Evolutionary conservation across 2,113 vertebrate species (phyloP).

Genomic region (Oncorhynchus clarkii): DNA sequence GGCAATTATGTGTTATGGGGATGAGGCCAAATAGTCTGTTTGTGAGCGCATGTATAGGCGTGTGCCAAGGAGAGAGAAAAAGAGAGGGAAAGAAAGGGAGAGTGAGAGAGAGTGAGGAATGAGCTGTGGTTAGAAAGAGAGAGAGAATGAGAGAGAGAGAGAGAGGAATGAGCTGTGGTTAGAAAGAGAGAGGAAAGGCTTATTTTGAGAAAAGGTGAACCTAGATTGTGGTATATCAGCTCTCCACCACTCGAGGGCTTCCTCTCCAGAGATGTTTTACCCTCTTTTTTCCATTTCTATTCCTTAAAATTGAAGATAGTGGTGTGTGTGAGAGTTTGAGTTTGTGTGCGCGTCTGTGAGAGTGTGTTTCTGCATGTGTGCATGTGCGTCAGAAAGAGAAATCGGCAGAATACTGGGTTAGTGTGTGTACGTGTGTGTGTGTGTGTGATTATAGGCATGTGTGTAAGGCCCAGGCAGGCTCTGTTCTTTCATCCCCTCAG

Average conservation of each 20-base stretch:
- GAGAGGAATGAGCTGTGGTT: no score
- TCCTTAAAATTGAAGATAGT: background rate
- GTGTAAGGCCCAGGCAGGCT: background rate
- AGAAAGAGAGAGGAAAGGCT: background rate
- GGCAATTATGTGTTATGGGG: slow-evolving; percentile 19
- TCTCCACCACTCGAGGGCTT: slow-evolving; percentile 19
- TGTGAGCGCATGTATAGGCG: background rate
- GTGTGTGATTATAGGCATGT: background rate
- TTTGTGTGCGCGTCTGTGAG: background rate
- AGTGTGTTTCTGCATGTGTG: background rate
- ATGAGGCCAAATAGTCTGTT: slow-evolving; percentile 14
- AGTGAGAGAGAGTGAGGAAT: background rate
- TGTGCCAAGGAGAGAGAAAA: slow-evolving; percentile 38
- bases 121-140: no score
- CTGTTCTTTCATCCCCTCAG: slow-evolving; percentile 5
- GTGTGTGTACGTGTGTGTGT: background rate
- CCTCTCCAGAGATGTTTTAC: slow-evolving; percentile 31
- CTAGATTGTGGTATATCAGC: slow-evolving; percentile 27
- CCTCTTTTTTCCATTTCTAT: slow-evolving; percentile 25
- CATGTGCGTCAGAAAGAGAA: background rate
- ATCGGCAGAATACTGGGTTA: no score
- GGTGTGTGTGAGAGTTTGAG: background rate
- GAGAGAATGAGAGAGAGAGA: no score
- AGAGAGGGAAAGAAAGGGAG: slow-evolving; percentile 10
- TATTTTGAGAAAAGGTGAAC: slow-evolving; percentile 36